phyloP scores from a whole-genome alignment of 2,113 vertebrate genomes.

The Junco hyemalis region DNA sequence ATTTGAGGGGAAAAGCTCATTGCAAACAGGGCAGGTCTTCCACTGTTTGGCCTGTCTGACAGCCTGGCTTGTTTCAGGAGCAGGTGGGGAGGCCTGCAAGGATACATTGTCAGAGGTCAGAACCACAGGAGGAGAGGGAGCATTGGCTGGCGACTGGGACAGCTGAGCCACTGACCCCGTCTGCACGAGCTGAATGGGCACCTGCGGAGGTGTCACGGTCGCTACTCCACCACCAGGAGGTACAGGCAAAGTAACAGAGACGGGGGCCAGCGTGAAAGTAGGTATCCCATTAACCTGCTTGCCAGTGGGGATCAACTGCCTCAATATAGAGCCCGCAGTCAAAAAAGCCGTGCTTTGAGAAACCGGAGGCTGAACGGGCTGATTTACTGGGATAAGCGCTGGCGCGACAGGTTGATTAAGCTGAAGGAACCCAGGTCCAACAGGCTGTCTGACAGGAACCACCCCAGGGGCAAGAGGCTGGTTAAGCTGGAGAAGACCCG shows the following conservation, averaged over 20 bases:
- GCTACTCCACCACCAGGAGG: constrained; percentile 65
- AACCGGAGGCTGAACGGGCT: constrained; percentile 41
- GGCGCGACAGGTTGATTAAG: constrained; percentile 73
- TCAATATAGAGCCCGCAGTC: constrained; percentile 84
- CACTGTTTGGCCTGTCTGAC: constrained; percentile 90
- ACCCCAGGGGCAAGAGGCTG: constrained; percentile 73
- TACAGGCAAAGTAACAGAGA: constrained; percentile 85
- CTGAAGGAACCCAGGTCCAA: constrained; percentile 75
- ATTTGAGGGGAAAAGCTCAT: constrained; percentile 92
- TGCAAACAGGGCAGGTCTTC: constrained; percentile 94
- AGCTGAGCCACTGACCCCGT: constrained; percentile 69
- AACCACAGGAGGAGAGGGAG: constrained; percentile 68
- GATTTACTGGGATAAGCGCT: constrained; percentile 73
- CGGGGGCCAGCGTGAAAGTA: constrained; percentile 88
- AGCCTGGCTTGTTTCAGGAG: constrained; percentile 25
- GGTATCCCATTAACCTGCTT: constrained; percentile 94
- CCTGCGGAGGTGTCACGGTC: constrained; percentile 61
- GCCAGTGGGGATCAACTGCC: constrained; percentile 91
- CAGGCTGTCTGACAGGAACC: constrained; percentile 75
- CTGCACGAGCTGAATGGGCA: constrained; percentile 76
- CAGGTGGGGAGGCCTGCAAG: neutral
- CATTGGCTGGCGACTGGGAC: constrained; percentile 55
- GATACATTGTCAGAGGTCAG: constrained; percentile 32
- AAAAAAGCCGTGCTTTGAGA: constrained; percentile 81
- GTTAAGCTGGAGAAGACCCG: constrained; percentile 75